These are phyloP conservation scores for Siniperca undulata DNA, from an alignment of 2,797 vertebrate genomes.

Conservation along the genomic window DNA sequence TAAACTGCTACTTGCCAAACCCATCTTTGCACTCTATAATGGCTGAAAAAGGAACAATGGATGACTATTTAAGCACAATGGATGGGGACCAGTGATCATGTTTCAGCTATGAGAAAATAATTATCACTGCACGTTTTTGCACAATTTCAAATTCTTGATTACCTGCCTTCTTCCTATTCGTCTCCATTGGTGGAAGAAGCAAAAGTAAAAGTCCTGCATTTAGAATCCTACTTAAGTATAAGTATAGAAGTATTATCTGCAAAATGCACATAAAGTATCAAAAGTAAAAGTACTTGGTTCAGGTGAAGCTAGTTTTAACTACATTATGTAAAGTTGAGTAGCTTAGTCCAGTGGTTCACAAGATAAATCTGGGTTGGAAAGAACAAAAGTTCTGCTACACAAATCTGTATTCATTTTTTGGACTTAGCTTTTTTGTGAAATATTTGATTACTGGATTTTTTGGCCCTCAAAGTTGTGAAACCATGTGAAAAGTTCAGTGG, in stretches of 20 bases:
- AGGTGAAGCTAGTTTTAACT: background rate
- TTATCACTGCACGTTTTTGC: background rate
- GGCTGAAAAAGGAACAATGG: background rate
- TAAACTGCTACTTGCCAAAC: background rate
- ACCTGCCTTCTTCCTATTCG: background rate
- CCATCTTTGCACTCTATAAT: background rate
- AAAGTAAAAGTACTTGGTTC: background rate
- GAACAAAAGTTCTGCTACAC: background rate
- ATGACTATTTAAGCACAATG: background rate
- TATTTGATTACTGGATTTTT: background rate
- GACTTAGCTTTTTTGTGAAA: background rate
- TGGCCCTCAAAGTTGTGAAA: background rate
- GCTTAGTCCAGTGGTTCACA: background rate
- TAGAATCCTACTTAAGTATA: background rate
- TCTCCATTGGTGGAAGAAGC: background rate
- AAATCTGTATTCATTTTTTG: background rate
- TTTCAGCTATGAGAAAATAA: background rate
- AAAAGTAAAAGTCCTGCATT: too few species aligned
- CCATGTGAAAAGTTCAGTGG: background rate
- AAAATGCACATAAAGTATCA: background rate
- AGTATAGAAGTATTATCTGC: background rate
- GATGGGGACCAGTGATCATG: background rate
- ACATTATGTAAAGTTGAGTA: background rate
- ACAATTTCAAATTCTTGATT: background rate
- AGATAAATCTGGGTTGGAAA: background rate